phyloP scores from a whole-genome alignment of 2,888 invertebrate species.

The Scaptomyza parva region DNA sequence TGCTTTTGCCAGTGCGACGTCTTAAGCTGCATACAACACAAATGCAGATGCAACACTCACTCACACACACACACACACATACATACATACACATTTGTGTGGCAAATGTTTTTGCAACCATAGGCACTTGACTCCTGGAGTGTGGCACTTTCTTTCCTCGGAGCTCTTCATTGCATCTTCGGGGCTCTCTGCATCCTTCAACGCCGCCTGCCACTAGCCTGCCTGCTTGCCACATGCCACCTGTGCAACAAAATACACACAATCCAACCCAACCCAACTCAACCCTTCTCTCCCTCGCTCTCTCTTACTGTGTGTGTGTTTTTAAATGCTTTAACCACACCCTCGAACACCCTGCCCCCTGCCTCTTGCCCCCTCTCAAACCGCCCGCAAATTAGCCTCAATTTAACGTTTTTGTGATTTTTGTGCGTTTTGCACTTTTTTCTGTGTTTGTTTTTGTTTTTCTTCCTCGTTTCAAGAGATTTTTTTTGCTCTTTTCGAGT shows the following conservation, averaged over 20 bases:
- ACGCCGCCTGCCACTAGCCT: constrained; percentile 44
- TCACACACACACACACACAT: background rate
- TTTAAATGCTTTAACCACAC: constrained; percentile 32
- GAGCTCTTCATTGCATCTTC: background rate
- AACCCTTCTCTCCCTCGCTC: no score
- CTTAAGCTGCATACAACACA: constrained; percentile 65
- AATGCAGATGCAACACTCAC: constrained; percentile 32
- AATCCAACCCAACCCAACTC: background rate
- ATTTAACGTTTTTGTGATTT: constrained; percentile 37
- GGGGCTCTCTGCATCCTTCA: constrained; percentile 24
- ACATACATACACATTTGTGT: background rate
- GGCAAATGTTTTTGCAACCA: constrained; percentile 64
- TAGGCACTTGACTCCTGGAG: constrained; percentile 80
- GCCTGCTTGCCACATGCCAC: constrained; percentile 52
- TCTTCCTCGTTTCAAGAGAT: background rate
- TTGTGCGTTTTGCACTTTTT: constrained; percentile 21
- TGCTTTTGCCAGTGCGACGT: constrained; percentile 57
- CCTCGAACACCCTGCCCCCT: constrained; percentile 1
- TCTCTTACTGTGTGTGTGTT: constrained; percentile 6
- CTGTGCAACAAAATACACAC: constrained; percentile 24
- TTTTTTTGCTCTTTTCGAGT: constrained; percentile 31
- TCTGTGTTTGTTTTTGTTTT: constrained; percentile 10
- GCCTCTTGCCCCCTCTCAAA: no score
- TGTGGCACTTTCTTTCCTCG: constrained; percentile 64
- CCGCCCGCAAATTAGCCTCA: constrained; percentile 46